Evolutionary conservation across 53 echinoderm and acorn worm genomes (phyloP).

Genomic region (Henricia sp.): DNA sequence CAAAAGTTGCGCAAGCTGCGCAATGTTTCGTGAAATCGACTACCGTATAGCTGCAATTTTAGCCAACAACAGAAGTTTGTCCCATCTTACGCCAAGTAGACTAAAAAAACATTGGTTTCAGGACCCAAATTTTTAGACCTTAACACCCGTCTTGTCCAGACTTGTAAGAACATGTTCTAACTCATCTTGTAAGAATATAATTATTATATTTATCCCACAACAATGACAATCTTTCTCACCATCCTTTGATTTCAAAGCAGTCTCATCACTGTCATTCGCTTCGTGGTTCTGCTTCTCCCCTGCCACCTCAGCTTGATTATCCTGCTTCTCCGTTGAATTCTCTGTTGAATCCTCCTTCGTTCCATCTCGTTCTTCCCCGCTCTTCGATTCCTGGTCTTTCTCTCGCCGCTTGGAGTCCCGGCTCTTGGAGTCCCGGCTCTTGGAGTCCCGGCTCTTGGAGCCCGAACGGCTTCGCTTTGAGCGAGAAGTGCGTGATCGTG

Average conservation of each 20-base stretch:
- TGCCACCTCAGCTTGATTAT: neutral
- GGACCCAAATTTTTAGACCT: no score
- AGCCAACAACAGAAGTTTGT: no score
- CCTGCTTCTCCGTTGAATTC: conserved; percentile 7
- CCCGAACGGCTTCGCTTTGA: conserved; percentile 57
- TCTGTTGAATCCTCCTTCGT: neutral
- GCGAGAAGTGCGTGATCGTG: conserved; percentile 48
- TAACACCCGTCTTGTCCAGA: no score
- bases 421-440: conserved; percentile 18
- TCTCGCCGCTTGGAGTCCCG: conserved; percentile 52
- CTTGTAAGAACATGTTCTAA: no score
- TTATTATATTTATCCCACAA: no score
- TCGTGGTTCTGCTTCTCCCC: conserved; percentile 1
- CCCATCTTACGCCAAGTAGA: no score
- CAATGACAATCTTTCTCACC: no score
- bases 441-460: conserved; percentile 52
- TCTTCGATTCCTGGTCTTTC: conserved; percentile 34
- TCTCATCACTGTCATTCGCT: neutral
- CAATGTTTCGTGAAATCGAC: no score
- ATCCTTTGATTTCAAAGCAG: neutral
- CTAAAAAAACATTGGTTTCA: no score
- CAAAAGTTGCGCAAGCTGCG: no score
- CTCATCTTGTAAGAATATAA: no score
- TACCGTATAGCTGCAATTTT: no score
- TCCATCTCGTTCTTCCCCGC: conserved; percentile 2